Base-by-base conservation (phyloP, 2,888 invertebrate genomes). In the Eurytoma californica region DNA sequence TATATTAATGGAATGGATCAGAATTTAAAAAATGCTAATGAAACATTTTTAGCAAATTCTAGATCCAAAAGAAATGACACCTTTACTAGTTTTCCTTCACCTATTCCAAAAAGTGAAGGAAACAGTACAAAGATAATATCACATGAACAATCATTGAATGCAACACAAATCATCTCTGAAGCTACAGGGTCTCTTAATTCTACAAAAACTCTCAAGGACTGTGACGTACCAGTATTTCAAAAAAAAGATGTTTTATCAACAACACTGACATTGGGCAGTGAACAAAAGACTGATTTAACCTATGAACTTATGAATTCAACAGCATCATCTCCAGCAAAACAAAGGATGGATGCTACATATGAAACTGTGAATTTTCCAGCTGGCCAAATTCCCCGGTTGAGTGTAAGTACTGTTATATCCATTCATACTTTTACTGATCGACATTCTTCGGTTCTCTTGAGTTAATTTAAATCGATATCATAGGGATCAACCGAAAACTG, bases 1-100 rank as follows among this genome's bases (percentile, higher is more conserved):
- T 70, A 28, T 51, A 12, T 58, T 57, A 65, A 68, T 60, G n/a
- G 28, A 55, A 49, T 28, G 39, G 63, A 74, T 47, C 49, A 61
- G 14, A 2, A 55, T 76, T 16, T 3, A 3, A 66, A 69, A 28
- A 72, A 30, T 57, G 55, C 51, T 13, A 75, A 77, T 72, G 67
- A 57, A 49, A 81, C 74, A 39, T 80, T 72, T 77, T 39, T 65
- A 39, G 13, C 18, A 24, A 57, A n/a, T 61, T 24, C 39, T 20
- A 53, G 68, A 73, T 30, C 49, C 39, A 73, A 79, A 30, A 75
- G 70, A 57, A 83, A 82, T 65, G 82, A 83, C 68, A 80, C 82
- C n/a, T 84, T 82, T 69, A 57, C 66, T 0, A 66, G 53, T 77
- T 72, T 81, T 79, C 83, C 83, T 84, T 85, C 83, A 79, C 77